Evolutionary conservation across 2,797 vertebrate genomes (phyloP).

Genomic region (Alauda arvensis): DNA sequence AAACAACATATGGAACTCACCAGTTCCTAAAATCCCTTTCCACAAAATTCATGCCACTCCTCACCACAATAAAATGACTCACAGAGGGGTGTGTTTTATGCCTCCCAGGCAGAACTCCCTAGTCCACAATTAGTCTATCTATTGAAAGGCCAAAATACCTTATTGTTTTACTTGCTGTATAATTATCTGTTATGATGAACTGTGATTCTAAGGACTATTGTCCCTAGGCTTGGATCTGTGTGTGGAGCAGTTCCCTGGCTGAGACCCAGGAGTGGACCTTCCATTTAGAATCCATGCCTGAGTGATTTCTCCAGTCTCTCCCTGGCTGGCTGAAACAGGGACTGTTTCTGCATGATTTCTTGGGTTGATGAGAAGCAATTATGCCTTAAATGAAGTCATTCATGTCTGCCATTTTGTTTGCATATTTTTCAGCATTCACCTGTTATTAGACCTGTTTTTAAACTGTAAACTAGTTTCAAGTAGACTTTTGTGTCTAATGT

Average conservation of each 20-base stretch:
- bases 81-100: constrained; percentile 64
- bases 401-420: constrained; percentile 85
- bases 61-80: constrained; percentile 68
- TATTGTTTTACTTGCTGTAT: constrained; percentile 78
- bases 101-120: constrained; percentile 73
- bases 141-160: constrained; percentile 74
- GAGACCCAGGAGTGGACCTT: constrained; percentile 76
- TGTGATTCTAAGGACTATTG: constrained; percentile 77
- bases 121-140: constrained; percentile 77
- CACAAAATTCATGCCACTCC: constrained; percentile 69
- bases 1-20: constrained; percentile 71
- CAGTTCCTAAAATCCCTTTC: constrained; percentile 70
- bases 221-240: constrained; percentile 71
- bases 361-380: constrained; percentile 84
- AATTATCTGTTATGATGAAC: constrained; percentile 83
- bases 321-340: constrained; percentile 70
- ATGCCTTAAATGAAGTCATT: constrained; percentile 83
- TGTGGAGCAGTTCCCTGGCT: constrained; percentile 70
- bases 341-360: constrained; percentile 84
- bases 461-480: constrained; percentile 80
- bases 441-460: constrained; percentile 83
- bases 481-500: constrained; percentile 76
- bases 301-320: constrained; percentile 76
- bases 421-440: constrained; percentile 81
- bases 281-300: constrained; percentile 77